These are phyloP conservation scores for Plecotus auritus DNA, from an alignment of 2,113 vertebrate genomes.

Conservation along the genomic window DNA sequence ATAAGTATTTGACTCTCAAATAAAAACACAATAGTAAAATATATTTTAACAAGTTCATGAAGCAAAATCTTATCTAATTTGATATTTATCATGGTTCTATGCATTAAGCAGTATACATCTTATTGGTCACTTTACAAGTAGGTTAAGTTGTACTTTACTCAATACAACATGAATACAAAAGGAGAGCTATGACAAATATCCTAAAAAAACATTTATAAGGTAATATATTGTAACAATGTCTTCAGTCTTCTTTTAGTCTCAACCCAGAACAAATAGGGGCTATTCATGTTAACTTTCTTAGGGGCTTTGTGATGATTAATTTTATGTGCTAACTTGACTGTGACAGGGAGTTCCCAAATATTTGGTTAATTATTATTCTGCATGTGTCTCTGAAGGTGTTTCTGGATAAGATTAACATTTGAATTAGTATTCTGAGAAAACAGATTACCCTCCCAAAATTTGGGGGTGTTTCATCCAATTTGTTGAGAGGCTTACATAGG, in stretches of 20 bases:
- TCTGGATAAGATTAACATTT: not conserved
- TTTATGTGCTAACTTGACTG: not conserved
- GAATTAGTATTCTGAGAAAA: not conserved
- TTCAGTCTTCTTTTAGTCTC: not conserved
- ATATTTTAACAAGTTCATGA: not conserved
- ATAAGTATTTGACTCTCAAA: not conserved
- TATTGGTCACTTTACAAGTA: not conserved
- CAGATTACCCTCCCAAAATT: not conserved
- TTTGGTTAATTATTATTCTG: not conserved
- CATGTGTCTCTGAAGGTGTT: not conserved
- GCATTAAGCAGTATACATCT: not conserved
- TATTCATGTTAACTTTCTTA: not conserved
- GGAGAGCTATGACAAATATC: not conserved
- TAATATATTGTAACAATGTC: not conserved
- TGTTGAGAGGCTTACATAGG: not conserved
- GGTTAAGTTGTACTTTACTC: not conserved
- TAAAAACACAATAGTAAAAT: not conserved
- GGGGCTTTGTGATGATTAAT: not conserved
- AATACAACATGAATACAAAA: not conserved
- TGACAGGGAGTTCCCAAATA: not conserved
- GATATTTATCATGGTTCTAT: not conserved
- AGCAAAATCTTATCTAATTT: not conserved
- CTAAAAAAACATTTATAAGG: not conserved
- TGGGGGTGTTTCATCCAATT: not conserved
- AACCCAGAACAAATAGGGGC: not conserved